A percentile compares a stretch with the other conserved stretches of the same genome.
Evolutionary conservation across 2,797 vertebrate species (phyloP).

Genomic region (Neoniphon sammara): DNA sequence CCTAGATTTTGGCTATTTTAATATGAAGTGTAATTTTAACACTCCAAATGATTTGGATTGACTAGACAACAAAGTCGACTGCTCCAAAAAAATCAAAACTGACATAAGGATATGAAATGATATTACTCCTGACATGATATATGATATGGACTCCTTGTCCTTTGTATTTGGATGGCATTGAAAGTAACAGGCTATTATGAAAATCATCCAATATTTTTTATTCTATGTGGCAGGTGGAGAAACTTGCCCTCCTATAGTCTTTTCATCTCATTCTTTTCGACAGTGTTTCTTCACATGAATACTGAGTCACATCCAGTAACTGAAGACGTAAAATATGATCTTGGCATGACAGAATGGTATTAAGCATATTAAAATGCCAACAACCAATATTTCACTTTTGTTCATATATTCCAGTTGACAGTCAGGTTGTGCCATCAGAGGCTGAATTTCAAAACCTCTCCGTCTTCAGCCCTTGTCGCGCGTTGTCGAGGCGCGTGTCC

Average conservation of each 20-base stretch:
- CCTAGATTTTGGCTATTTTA: too few relatives aligned
- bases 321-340: neutral
- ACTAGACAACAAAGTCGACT: neutral
- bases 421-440: slow-evolving; percentile 7
- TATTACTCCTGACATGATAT: too few relatives aligned
- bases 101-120: too few relatives aligned
- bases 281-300: neutral
- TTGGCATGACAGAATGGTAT: too few relatives aligned
- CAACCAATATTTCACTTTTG: neutral
- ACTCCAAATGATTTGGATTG: neutral
- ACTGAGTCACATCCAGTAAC: neutral
- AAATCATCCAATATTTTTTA: neutral
- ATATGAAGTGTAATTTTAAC: neutral
- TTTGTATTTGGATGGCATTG: too few relatives aligned
- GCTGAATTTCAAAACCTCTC: slow-evolving; percentile 40
- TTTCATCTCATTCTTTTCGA: neutral
- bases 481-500: slow-evolving; percentile 1
- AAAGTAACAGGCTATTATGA: neutral
- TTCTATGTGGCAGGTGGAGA: neutral
- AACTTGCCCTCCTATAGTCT: too few relatives aligned
- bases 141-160: too few relatives aligned
- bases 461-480: slow-evolving; percentile 8
- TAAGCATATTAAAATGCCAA: too few relatives aligned
- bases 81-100: too few relatives aligned
- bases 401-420: neutral